These are phyloP conservation scores for Pangasianodon gigas DNA, from an alignment of 2,113 vertebrate species.

Conservation along the genomic window DNA sequence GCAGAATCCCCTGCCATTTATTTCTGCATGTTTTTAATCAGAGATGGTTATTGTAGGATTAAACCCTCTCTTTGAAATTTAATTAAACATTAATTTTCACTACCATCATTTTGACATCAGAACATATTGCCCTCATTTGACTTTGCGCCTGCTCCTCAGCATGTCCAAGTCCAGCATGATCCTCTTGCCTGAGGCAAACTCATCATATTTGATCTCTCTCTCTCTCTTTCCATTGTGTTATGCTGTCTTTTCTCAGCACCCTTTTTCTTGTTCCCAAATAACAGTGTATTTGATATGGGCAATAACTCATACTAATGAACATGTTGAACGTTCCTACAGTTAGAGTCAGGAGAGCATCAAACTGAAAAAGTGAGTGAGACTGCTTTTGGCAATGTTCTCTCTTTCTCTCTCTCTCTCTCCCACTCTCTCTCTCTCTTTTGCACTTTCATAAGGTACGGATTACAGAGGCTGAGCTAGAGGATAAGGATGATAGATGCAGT, in stretches of 20 bases:
- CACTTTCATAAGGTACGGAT: constrained; percentile 18
- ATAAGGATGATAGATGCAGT: constrained; percentile 43
- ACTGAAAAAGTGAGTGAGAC: constrained; percentile 13
- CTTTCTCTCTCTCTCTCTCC: constrained; percentile 14
- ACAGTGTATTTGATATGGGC: constrained; percentile 42
- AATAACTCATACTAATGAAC: constrained; percentile 49
- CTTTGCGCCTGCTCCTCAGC: constrained; percentile 32
- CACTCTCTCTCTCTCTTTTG: constrained; percentile 10
- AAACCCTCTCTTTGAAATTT: constrained; percentile 18
- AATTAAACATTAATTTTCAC: constrained; percentile 27
- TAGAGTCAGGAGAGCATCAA: constrained; percentile 29
- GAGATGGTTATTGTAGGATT: constrained; percentile 24
- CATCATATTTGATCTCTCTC: constrained; percentile 27
- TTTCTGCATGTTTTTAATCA: constrained; percentile 8
- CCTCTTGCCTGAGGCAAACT: constrained; percentile 24
- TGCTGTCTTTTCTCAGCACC: constrained; percentile 6
- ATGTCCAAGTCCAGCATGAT: constrained; percentile 29
- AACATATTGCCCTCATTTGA: constrained; percentile 43
- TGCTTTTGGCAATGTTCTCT: constrained; percentile 5
- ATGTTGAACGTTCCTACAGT: constrained; percentile 11
- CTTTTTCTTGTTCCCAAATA: constrained; percentile 43
- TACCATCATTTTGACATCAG: constrained; percentile 28
- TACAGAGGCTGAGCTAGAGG: constrained; percentile 37
- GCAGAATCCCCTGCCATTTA: background rate
- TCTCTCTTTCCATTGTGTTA: background rate